Evolutionary conservation across 2,113 vertebrate species (phyloP).

Genomic region (Gymnobelideus leadbeateri): DNA sequence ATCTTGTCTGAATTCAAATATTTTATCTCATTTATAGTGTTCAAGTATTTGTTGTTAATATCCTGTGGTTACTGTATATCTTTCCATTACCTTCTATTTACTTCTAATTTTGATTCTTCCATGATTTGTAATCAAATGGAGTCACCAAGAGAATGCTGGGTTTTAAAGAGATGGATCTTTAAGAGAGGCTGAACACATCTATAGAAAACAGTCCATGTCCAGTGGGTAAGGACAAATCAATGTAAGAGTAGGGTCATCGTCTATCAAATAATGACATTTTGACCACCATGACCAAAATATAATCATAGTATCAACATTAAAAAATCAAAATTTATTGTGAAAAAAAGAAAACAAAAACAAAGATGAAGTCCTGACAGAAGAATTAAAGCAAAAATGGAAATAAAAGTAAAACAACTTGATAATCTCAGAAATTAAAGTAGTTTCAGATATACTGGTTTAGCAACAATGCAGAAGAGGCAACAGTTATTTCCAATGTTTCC

Average conservation of each 20-base stretch:
- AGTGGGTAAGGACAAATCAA: background rate
- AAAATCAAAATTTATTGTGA: constrained; percentile 26
- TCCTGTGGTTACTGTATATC: background rate
- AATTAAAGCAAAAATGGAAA: constrained; percentile 27
- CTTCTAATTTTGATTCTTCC: background rate
- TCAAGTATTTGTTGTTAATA: background rate
- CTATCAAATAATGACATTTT: background rate
- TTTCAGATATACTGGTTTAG: background rate
- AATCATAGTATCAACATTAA: background rate
- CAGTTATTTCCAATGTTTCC: background rate
- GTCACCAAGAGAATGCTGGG: background rate
- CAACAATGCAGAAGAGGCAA: background rate
- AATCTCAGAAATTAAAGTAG: background rate
- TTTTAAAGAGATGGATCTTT: background rate
- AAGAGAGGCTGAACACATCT: background rate
- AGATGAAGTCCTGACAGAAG: background rate
- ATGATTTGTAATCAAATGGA: background rate
- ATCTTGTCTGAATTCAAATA: background rate
- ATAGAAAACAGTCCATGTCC: background rate
- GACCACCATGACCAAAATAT: background rate
- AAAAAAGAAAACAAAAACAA: constrained; percentile 48
- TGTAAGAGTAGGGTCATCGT: background rate
- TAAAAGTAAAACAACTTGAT: constrained; percentile 17
- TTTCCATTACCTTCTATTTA: background rate
- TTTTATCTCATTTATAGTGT: background rate